A percentile compares a stretch with the other conserved stretches of the same genome.
phyloP scores from a whole-genome alignment of 1,140 invertebrate species.

The Campoletis sonorensis region DNA sequence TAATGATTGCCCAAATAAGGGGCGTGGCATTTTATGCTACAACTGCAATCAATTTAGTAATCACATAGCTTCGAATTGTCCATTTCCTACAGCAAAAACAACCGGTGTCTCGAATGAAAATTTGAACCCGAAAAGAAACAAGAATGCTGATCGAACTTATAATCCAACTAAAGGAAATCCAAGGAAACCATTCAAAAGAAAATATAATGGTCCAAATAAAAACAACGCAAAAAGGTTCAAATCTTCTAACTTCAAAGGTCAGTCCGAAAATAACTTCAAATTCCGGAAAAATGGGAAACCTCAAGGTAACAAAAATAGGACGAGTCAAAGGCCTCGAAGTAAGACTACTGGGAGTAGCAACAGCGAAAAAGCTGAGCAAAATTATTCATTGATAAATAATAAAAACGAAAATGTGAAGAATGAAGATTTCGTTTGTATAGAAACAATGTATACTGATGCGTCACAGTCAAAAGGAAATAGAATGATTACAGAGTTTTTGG shows the following conservation, averaged over 20 bases:
- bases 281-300: neutral
- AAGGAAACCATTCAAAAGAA: neutral
- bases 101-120: neutral
- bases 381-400: neutral
- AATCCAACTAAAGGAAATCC: neutral
- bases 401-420: neutral
- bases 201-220: neutral
- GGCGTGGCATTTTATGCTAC: slow-evolving; percentile 40
- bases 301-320: neutral
- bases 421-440: neutral
- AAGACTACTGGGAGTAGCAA: neutral
- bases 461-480: slow-evolving; percentile 1
- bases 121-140: slow-evolving; percentile 5
- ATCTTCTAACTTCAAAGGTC: neutral
- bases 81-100: neutral
- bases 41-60: neutral
- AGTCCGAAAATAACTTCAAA: neutral
- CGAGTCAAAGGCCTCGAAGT: neutral
- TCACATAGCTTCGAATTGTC: slow-evolving; percentile 6
- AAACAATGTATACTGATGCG: slow-evolving; percentile 11
- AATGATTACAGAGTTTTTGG: slow-evolving; percentile 48
- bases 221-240: neutral
- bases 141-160: neutral
- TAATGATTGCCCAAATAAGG: slow-evolving; percentile 19
- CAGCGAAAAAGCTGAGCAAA: neutral